Evolutionary conservation across 2,888 invertebrate species (phyloP), one percentile per base, ranked within the genome.

Genomic region (Palloptera scutellata): DNA sequence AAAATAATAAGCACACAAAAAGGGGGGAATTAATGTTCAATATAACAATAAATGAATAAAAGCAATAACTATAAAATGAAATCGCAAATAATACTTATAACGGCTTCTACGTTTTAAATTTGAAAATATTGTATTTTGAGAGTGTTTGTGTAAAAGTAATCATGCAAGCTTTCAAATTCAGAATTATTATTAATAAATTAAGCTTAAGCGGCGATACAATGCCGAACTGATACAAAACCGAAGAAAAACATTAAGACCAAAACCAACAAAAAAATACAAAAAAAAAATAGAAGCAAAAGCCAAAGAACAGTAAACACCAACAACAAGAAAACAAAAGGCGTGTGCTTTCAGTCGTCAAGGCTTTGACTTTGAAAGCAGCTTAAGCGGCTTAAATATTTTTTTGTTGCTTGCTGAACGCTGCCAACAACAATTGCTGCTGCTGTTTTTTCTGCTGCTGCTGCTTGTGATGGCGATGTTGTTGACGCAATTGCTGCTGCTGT

Each of bases 341-440:
- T 79, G 77, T 81, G 73, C 70, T 76, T 73, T 71, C 61, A 71
- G 75, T 72, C 80, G 75, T 72, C 80, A 80, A 79, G 80, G 77
- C 74, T 71, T 77, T 74, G 76, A 75, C 75, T 79, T 76, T 77
- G 76, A 78, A 76, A 75, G 73, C 72, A 76, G 73, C 75, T 80
- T 78, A 76, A 77, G 64, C 52, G 45, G 57, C 64, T 64, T 57
- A 64, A 57, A 45, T 43, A 40, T 20, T n/a, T n/a, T n/a, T n/a
- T n/a, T 42, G 59, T 1, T 59, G 51, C 19, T 51, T 41, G 12
- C 17, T 13, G 48, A n/a, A 30, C n/a, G 30, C 30, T 4, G 30
- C 30, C 30, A 30, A 2, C 30, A 30, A 45, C 54, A 12, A 40
- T 15, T 58, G 30, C 17, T 17, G 51, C 45, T 59, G 3, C 12